Conservation (phyloP, 2,888 invertebrate genomes). For the Deladenus siricidicola region DNA sequence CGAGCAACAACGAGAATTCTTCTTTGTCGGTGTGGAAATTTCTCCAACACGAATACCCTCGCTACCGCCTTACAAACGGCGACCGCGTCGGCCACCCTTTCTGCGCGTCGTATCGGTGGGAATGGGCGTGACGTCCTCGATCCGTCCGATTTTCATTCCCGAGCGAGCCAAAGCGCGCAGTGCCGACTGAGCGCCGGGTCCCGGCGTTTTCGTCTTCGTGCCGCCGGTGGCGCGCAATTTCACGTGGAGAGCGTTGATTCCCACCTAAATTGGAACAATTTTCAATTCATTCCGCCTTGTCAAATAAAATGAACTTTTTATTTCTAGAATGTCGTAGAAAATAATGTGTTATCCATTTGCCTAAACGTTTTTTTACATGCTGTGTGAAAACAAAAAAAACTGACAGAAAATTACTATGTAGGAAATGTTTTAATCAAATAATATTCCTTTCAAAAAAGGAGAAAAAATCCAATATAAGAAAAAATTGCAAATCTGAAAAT, state of each 20-base stretch:
- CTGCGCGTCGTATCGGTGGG: slow-evolving; percentile 97
- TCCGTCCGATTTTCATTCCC: slow-evolving; percentile 98
- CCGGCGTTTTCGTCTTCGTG: slow-evolving; percentile 54
- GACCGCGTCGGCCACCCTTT: slow-evolving; percentile 99
- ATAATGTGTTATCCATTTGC: background rate
- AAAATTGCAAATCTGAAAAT: too few relatives aligned
- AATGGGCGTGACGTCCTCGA: slow-evolving; percentile 95
- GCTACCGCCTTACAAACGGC: slow-evolving; percentile 73
- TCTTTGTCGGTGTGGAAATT: too few relatives aligned
- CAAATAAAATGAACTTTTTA: too few relatives aligned
- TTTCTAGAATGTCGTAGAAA: background rate
- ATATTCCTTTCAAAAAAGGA: too few relatives aligned
- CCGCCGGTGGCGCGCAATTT: slow-evolving; percentile 97
- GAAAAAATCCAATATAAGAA: too few relatives aligned
- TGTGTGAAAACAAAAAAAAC: too few relatives aligned
- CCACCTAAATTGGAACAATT: slow-evolving; percentile 57
- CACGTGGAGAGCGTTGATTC: slow-evolving; percentile 94
- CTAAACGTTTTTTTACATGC: too few relatives aligned
- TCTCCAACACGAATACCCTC: too few relatives aligned
- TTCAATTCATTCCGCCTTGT: too few relatives aligned
- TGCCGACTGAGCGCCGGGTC: slow-evolving; percentile 92
- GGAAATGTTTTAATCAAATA: too few relatives aligned
- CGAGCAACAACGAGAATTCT: too few relatives aligned
- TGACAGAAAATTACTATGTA: too few relatives aligned
- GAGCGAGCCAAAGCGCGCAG: slow-evolving; percentile 94